Evolutionary conservation across 1,140 invertebrate species (phyloP), one percentile per base, ranked within the genome.

Genomic region (Doryteuthis pealeii): DNA sequence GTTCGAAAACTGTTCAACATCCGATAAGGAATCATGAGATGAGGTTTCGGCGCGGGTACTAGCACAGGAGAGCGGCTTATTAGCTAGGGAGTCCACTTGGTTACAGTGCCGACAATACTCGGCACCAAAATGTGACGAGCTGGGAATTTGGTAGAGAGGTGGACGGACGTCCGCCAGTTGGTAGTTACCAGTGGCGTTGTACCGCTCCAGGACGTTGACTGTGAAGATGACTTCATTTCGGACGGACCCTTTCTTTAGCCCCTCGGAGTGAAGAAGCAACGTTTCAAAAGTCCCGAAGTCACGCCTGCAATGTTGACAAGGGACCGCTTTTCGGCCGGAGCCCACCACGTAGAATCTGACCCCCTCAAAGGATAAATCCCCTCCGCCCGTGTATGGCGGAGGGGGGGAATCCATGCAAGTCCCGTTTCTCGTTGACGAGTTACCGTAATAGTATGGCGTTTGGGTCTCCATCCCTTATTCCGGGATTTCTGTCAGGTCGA

Each of bases 11-110:
- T 62, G 54, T 62, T 62, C 54, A 62, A 22, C 54, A 62, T 62
- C 54, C 26, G 54, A 62, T 3, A 40, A 40, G 6, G 54, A 62
- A 62, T 22, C 54, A n/a, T 22, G 54, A n/a, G 54, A 62, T 5
- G 54, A 62, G 18, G 54, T 62, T 62, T 62, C 54, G 54, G 54
- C 54, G 54, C 54, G 54, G 26, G 54, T 62, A 62, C 54, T 62
- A 18, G 18, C 54, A 22, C 54, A 62, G 26, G 54, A 62, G 18
- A 28, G 54, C 26, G 54, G 54, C 18, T 62, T 62, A 22, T 62
- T 62, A 5, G 54, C 6, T n/a, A 62, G 5, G 54, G 54, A 62
- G 54, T 62, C 26, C 12, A 28, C 54, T 62, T 62, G 22, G 54
- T 62, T 62, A 62, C 54, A 62, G 54, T 62, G 54, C 18, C 54